These are phyloP conservation scores for Penelope pileata DNA, from an alignment of 2,113 vertebrate genomes.

Conservation along the genomic window DNA sequence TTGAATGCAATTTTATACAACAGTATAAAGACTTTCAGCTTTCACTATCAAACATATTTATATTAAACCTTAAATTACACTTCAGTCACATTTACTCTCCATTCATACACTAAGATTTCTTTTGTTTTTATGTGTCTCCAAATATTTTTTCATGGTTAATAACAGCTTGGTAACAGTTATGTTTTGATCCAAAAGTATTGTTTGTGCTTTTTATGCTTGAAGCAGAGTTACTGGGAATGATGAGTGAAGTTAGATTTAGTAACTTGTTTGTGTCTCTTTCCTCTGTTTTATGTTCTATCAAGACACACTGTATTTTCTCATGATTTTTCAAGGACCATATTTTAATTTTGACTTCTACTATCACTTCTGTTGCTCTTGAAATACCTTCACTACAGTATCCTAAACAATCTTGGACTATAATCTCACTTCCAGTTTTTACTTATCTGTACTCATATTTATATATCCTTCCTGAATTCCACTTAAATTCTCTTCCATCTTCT, in stretches of 20 bases:
- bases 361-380: not conserved
- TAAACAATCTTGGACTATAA: not conserved
- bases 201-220: not conserved
- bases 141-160: not conserved
- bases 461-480: accelerated
- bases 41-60: not conserved
- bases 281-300: not conserved
- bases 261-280: not conserved
- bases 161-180: not conserved
- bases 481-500: not conserved
- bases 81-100: not conserved
- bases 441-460: not conserved
- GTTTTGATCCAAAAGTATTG: not conserved
- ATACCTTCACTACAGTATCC: not conserved
- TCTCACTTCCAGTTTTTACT: not conserved
- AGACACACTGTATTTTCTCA: not conserved
- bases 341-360: not conserved
- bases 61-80: not conserved
- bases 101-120: not conserved
- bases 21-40: not conserved
- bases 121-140: not conserved
- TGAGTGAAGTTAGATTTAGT: accelerated
- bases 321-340: not conserved
- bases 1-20: not conserved
- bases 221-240: not conserved